Base-by-base conservation (phyloP, 2,888 invertebrate species). In the Carterocephalus palaemon region DNA sequence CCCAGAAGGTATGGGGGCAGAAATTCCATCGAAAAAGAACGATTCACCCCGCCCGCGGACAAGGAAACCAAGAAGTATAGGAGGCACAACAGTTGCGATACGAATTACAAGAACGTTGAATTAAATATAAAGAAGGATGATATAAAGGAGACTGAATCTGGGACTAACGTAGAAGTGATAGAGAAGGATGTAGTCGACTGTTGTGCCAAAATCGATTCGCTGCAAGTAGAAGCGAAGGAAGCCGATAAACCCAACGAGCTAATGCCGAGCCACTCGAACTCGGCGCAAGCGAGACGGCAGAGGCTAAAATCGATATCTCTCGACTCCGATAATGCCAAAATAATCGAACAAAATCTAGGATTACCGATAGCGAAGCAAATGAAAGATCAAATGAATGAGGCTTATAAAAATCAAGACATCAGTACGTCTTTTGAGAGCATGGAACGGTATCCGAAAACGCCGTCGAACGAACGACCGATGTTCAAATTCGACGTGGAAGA, bases 291-390 rank as follows among this genome's bases (percentile, higher is more conserved):
- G 6, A 73, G 89, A 54, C 64, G 89, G 46, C 88, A 88, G 52
- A 70, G 89, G 39, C 63, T 89, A 5, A 89, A 89, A 60, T 89
- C 89, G 1, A 89, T 89, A 56, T 89, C 89, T 1, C 54, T 89
- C 24, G 89, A 89, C 59, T 89, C 89, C 0, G 89, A 89, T 49
- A 88, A 88, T 49, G 89, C 89, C 1, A 86, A 84, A 57, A 84
- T 89, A 31, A 88, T 89, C n/a, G 89, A 89, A 69, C 88, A 88
- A 52, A 89, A 89, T 58, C 57, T 89, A 26, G 88, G 88, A 1
- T 59, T 89, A 33, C 88, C 89, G 0, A 88, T 89, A 51, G 88
- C 88, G 7, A 88, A 88, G 50, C 88, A 88, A 51, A 70, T 88
- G 67, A 85, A 85, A 46, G 87, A 88, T 57, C 86, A 88, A 58